These are phyloP conservation scores for Microcebus tavaratra DNA, from an alignment of 2,113 vertebrate species.

Conservation along the genomic window DNA sequence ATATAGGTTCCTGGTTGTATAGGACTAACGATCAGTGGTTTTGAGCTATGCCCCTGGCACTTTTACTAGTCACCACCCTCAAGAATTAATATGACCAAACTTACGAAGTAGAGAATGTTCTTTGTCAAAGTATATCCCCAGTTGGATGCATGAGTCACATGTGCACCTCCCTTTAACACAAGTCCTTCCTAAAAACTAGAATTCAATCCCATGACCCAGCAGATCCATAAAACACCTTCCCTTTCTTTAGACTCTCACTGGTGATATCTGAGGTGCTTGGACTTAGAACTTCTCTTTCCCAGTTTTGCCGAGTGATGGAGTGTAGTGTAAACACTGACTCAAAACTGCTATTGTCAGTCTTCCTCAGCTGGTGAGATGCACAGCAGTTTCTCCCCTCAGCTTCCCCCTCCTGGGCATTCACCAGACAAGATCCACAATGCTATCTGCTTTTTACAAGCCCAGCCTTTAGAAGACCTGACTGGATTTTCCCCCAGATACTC, in stretches of 20 bases:
- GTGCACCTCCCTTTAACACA: not conserved
- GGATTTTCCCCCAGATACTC: not conserved
- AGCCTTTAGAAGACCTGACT: not conserved
- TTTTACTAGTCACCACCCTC: not conserved
- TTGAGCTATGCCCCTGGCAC: not conserved
- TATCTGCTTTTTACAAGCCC: not conserved
- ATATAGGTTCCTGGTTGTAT: not conserved
- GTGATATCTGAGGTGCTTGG: not conserved
- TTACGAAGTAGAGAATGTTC: not conserved
- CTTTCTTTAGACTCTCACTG: not conserved
- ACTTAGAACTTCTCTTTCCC: not conserved
- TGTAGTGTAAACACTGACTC: not conserved
- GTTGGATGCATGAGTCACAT: not conserved
- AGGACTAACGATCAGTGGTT: not conserved
- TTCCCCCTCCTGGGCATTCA: not conserved
- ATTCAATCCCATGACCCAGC: not conserved
- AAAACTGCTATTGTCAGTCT: not conserved
- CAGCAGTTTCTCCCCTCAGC: not conserved
- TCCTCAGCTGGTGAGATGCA: not conserved
- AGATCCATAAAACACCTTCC: not conserved
- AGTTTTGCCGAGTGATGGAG: not conserved
- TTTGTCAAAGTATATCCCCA: not conserved
- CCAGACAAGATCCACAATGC: not conserved
- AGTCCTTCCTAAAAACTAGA: conserved; percentile 1
- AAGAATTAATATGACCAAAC: not conserved